Conservation (phyloP, 2,888 invertebrate species). For the Iphiclides podalirius region DNA sequence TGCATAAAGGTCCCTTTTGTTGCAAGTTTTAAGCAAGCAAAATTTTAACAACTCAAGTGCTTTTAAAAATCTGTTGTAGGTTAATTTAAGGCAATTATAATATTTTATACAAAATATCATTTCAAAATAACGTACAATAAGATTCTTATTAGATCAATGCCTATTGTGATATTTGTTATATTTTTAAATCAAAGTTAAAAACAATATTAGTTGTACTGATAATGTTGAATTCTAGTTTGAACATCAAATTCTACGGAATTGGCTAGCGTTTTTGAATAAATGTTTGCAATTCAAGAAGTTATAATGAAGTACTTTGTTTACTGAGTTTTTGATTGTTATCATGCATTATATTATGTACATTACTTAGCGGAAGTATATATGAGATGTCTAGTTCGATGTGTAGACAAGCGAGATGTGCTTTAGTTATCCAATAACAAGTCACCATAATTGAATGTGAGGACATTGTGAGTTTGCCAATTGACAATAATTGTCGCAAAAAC, state of each 20-base stretch:
- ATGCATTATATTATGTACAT: constrained; percentile 9
- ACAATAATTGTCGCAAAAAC: constrained; percentile 55
- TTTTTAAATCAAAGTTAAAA: too few species aligned
- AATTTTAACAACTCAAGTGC: too few species aligned
- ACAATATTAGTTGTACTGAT: too few species aligned
- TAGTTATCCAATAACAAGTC: constrained; percentile 30
- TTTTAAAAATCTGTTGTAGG: too few species aligned
- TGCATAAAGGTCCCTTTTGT: too few species aligned
- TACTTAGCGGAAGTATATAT: constrained; percentile 22
- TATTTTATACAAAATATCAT: constrained; percentile 2
- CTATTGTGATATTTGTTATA: too few species aligned
- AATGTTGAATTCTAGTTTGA: too few species aligned
- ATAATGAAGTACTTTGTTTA: constrained; percentile 16
- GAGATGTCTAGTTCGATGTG: constrained; percentile 15
- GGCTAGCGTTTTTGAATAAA: not conserved
- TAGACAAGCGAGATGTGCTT: constrained; percentile 22
- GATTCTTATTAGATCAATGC: not conserved
- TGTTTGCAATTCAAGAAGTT: not conserved
- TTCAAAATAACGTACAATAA: not conserved
- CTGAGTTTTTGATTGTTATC: constrained; percentile 23
- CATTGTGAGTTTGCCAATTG: constrained; percentile 56
- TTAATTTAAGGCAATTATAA: too few species aligned
- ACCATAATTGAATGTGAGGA: constrained; percentile 48
- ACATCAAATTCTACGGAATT: too few species aligned
- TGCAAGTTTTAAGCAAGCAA: too few species aligned